Base-by-base conservation (phyloP, 2,888 invertebrate species). In the Plusia festucae region DNA sequence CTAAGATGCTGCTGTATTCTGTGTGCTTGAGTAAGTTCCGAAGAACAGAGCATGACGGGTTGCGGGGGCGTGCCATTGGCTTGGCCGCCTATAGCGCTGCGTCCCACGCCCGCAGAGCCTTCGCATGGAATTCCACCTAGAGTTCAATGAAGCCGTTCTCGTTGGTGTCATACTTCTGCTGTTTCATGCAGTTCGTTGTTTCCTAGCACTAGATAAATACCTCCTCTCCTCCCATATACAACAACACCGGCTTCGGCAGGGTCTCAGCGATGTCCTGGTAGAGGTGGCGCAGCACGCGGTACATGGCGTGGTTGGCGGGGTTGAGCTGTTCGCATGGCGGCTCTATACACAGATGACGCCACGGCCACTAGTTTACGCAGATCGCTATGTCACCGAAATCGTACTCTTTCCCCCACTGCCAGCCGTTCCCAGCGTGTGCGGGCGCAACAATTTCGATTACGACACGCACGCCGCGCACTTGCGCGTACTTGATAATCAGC, bases 371-470 rank as follows among this genome's bases (percentile, higher is more conserved):
- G 76, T 97, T 97, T 9, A 97, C 95, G 79, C 97, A 97, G 0
- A 97, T 96, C 0, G 96, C 96, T 16, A 97, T 87, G 55, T 97
- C 95, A 1, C 97, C 97, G 20, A 96, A 90, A 0, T 96, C 96
- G 60, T 91, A 91, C 40, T 94, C 92, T 90, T 90, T 89, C 27
- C 98, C 98, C 97, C 98, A 97, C 86, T 98, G 97, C 98, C 98
- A 98, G 0, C 98, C 98, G 74, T 97, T 97, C 24, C 97, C 97
- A 0, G 97, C 97, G 88, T 98, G 98, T 2, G 98, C 97, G 0
- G 99, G 99, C 7, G 98, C 97, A 89, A 99, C 99, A 44, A 99
- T 96, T 94, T 99, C 99, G 13, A 99, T 96, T 30, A 99, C 95
- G 0, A 99, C 96, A 44, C 98, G 95, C 6, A 99, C 96, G 2